Conservation (phyloP, 1,140 invertebrate species). For the Pseudomyrmex concolor region DNA sequence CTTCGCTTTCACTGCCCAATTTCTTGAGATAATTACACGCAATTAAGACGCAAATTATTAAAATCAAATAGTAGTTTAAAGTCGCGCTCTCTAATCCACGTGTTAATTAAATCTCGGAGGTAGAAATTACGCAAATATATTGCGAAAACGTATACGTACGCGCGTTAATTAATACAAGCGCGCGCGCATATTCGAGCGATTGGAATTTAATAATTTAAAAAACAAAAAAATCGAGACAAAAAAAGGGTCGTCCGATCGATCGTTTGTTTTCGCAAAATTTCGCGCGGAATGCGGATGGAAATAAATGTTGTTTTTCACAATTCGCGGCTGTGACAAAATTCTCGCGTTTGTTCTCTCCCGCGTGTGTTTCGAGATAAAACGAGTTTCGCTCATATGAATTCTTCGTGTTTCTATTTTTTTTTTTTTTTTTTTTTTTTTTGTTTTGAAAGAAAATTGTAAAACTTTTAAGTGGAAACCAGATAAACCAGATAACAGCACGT, state of each 20-base stretch:
- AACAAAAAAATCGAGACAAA: background rate
- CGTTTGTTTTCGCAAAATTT: slow-evolving; percentile 22
- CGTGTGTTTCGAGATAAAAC: slow-evolving; percentile 29
- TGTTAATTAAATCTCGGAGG: background rate
- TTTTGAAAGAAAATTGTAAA: background rate
- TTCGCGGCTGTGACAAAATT: background rate
- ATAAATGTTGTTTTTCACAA: slow-evolving; percentile 39
- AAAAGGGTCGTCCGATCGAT: slow-evolving; percentile 18
- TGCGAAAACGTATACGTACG: too few relatives aligned
- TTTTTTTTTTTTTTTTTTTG: background rate
- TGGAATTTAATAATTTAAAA: background rate
- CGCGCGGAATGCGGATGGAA: background rate
- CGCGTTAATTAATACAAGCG: background rate
- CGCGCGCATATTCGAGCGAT: background rate
- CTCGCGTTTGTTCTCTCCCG: slow-evolving; percentile 15
- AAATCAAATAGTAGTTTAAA: background rate
- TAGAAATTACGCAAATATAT: background rate
- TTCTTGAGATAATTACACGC: slow-evolving; percentile 4
- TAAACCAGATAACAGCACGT: too few relatives aligned
- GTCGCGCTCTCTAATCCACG: background rate
- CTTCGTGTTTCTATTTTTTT: slow-evolving; percentile 3
- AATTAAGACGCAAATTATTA: background rate
- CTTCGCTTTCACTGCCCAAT: background rate
- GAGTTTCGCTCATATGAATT: slow-evolving; percentile 18
- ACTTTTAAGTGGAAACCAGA: too few relatives aligned